phyloP scores from a whole-genome alignment of 2,113 vertebrate genomes.

The Trogon melanurus region DNA sequence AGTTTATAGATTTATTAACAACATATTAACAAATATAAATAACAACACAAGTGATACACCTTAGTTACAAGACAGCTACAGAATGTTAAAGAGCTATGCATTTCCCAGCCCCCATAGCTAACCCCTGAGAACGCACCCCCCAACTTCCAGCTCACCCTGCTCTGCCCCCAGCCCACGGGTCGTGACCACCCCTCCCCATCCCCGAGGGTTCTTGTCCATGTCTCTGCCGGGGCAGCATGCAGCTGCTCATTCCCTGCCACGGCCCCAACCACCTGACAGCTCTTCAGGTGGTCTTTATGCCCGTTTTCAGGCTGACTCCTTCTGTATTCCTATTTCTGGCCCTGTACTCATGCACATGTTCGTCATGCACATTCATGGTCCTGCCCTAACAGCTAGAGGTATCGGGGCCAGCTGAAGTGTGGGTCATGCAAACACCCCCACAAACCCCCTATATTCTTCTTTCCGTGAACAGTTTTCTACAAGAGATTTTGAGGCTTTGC shows the following conservation, averaged over 20 bases:
- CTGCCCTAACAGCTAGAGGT: not conserved
- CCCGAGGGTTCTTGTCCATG: too few relatives aligned
- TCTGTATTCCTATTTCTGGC: not conserved
- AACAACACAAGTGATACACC: not conserved
- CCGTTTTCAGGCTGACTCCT: not conserved
- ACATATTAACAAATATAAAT: not conserved
- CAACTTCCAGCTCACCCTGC: too few relatives aligned
- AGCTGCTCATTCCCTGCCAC: accelerated
- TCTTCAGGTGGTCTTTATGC: too few relatives aligned
- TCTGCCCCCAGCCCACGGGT: accelerated
- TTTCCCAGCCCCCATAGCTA: not conserved
- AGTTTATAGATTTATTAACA: not conserved
- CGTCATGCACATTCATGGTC: accelerated
- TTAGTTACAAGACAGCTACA: not conserved
- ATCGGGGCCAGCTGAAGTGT: accelerated
- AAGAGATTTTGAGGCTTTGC: not conserved
- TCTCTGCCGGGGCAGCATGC: too few relatives aligned
- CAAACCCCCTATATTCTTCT: not conserved
- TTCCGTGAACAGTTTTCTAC: not conserved
- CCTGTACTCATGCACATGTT: accelerated
- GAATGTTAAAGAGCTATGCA: accelerated
- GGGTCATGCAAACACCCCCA: accelerated
- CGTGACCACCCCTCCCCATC: not conserved
- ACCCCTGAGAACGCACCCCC: accelerated
- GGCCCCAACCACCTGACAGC: accelerated